These are phyloP conservation scores for Peromyscus attwateri DNA, from an alignment of 2,797 vertebrate genomes.

Conservation along the genomic window DNA sequence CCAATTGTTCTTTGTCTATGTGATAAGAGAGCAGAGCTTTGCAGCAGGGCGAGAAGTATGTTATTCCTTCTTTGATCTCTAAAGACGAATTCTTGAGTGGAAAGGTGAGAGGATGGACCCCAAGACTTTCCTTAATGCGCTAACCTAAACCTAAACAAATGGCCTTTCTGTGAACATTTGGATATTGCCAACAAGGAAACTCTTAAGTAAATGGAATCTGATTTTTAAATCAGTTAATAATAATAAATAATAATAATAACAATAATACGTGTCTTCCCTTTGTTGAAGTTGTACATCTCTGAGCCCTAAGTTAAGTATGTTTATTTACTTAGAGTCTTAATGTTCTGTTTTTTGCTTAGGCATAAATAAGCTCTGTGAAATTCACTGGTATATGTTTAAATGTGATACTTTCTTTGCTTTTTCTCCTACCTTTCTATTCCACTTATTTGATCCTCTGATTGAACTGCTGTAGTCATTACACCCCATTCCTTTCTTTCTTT, in stretches of 20 bases:
- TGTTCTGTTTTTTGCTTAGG: not conserved
- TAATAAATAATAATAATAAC: not conserved
- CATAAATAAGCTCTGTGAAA: conserved; percentile 28
- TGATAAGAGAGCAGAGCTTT: conserved; percentile 69
- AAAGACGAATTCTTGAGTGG: conserved; percentile 49
- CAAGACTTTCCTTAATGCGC: not conserved
- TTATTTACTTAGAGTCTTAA: not conserved
- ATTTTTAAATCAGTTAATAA: conserved; percentile 43
- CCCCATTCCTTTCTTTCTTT: not conserved
- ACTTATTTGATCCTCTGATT: not conserved
- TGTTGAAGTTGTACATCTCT: not conserved
- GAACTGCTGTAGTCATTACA: not conserved
- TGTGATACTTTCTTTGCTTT: not conserved
- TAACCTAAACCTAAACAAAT: conserved; percentile 57
- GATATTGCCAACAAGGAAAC: not conserved
- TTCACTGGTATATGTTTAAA: not conserved
- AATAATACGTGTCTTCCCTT: not conserved
- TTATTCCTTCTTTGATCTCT: conserved; percentile 78
- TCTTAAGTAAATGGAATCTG: not conserved
- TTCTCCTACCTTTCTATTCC: not conserved
- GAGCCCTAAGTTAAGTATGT: not conserved
- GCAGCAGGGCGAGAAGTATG: conserved; percentile 60
- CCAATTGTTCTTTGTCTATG: conserved; percentile 68
- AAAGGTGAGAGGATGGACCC: conserved; percentile 56
- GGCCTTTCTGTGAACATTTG: not conserved